Base-by-base conservation (phyloP, 2,888 invertebrate species). In the Halictus quadricinctus region DNA sequence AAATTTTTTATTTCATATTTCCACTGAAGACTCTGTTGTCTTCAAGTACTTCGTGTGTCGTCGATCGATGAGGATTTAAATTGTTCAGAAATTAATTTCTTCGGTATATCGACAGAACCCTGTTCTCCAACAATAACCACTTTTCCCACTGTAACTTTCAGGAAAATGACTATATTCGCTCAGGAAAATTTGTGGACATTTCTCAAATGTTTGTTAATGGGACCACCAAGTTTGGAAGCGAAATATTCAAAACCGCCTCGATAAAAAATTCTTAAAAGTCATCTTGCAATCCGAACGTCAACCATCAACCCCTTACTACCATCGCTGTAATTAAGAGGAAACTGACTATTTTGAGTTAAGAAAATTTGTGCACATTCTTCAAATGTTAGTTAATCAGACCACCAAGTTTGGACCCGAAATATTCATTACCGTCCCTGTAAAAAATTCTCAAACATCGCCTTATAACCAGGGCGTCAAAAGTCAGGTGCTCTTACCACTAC, bases 331-430 rank as follows among this genome's bases (percentile, higher is more conserved):
- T 43, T 6, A 46, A 64, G 72, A 13, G 6, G 64, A 6, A 73
- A 69, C 43, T 36, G 18, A 50, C 12, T 69, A 58, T 29, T 3
- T 64, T 29, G 50, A n/a, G 21, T 36, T 58, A 12, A 43, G 43
- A 48, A 25, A 83, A 60, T 81, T 76, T 46, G 2, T 10, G n/a
- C 0, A n/a, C n/a, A n/a, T 58, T 58, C n/a, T 58, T 50, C 0
- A 18, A 18, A 18, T 6, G 50, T 50, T 18, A 6, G n/a, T n/a
- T n/a, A n/a, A n/a, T n/a, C n/a, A 58, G n/a, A 10, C 0, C 4
- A 10, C 58, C 2, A 58, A n/a, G 10, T 58, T 58, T 12, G 25
- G 12, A 1, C 12, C 0, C 4, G 12, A 12, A 25, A 60, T 25
- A 13, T 6, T 25, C n/a, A 25, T 0, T 4, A 60, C 13, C 25